These are phyloP conservation scores for Xenopus laevis DNA, from an alignment of 2,113 vertebrate species.

Conservation along the genomic window DNA sequence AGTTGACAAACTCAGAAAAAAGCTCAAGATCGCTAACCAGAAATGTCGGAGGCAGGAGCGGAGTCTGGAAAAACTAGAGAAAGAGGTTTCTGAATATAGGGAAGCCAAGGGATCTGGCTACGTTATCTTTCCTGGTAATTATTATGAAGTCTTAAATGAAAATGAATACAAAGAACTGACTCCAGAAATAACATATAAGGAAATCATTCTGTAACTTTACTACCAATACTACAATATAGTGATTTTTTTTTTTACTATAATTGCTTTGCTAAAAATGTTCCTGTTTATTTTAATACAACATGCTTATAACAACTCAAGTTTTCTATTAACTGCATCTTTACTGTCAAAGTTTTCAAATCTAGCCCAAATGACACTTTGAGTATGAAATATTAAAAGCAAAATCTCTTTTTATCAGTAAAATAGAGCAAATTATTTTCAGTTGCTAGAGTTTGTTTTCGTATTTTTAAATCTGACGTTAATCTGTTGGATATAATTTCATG, in stretches of 20 bases:
- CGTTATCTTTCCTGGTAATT: conserved; percentile 72
- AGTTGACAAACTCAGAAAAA: conserved; percentile 83
- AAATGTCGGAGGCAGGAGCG: conserved; percentile 87
- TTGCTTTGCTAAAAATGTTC: conserved; percentile 13
- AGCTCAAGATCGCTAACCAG: conserved; percentile 87
- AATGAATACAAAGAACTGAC: conserved; percentile 53
- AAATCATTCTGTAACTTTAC: not conserved
- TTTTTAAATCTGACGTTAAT: too few species aligned
- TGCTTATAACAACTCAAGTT: conserved; percentile 2
- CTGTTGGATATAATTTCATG: too few species aligned
- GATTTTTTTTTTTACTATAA: not conserved
- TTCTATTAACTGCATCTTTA: not conserved
- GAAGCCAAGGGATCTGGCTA: conserved; percentile 65
- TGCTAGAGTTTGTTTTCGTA: too few species aligned
- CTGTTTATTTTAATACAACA: not conserved
- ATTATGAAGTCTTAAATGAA: conserved; percentile 74
- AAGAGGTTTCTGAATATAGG: conserved; percentile 69
- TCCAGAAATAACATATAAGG: conserved; percentile 10
- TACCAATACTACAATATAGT: not conserved
- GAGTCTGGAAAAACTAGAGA: conserved; percentile 82
- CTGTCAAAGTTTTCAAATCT: too few species aligned
- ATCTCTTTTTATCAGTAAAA: too few species aligned
- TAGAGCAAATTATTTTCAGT: too few species aligned
- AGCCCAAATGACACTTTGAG: too few species aligned
- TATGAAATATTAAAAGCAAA: too few species aligned